phyloP scores from a whole-genome alignment of 2,797 vertebrate genomes.

The Xiphophorus birchmanni region DNA sequence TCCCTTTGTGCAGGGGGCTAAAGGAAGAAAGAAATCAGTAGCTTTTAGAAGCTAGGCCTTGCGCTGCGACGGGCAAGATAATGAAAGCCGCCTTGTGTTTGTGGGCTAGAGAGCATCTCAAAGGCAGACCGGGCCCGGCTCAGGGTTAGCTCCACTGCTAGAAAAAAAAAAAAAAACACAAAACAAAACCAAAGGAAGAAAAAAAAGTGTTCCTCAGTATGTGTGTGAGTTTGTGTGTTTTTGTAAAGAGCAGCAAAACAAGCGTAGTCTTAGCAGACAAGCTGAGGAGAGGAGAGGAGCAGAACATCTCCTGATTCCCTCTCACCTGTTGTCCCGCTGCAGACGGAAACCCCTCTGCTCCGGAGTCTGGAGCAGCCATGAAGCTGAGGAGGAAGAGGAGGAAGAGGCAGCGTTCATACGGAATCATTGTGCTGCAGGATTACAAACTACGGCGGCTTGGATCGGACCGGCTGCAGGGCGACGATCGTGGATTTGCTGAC shows the following conservation, averaged over 20 bases:
- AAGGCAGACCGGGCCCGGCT: conserved; percentile 94
- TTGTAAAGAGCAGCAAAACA: conserved; percentile 86
- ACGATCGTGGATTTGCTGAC: conserved; percentile 33
- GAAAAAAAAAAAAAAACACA: conserved; percentile 57
- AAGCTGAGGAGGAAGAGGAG: conserved; percentile 32
- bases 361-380: conserved; percentile 32
- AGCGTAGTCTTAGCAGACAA: conserved; percentile 76
- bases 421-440: conserved; percentile 55
- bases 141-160: conserved; percentile 88
- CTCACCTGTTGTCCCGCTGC: conserved; percentile 67
- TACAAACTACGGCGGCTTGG: conserved; percentile 45
- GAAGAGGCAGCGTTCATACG: conserved; percentile 25
- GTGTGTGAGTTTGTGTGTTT: conserved; percentile 83
- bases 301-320: conserved; percentile 39
- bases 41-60: conserved; percentile 99
- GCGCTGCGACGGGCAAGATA: conserved; percentile 97
- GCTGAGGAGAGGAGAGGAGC: conserved; percentile 54
- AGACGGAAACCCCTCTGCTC: conserved; percentile 46
- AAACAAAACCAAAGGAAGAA: conserved; percentile 16
- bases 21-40: conserved; percentile 99
- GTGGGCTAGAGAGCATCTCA: conserved; percentile 99
- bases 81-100: conserved; percentile 99
- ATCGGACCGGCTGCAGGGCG: conserved; percentile 30
- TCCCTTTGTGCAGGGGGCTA: conserved; percentile 99
- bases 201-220: conserved; percentile 68